Conservation (phyloP, 2,888 invertebrate species). For the Galerucella pusilla region DNA sequence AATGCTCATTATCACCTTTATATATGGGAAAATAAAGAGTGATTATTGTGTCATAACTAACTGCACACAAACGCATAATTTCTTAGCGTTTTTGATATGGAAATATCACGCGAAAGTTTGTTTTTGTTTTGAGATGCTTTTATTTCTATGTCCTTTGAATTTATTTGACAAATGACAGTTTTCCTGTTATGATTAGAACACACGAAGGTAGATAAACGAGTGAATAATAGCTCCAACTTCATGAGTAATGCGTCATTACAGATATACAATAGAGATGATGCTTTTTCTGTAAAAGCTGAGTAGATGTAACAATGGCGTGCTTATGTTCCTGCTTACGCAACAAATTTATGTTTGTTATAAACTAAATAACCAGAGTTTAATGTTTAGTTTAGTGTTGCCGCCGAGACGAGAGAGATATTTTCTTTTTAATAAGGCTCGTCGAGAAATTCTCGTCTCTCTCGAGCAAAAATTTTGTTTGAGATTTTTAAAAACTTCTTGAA, state of each 20-base stretch:
- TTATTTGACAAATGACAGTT: background rate
- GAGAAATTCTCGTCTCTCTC: too few species aligned
- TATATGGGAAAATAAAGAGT: background rate
- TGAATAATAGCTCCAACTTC: background rate
- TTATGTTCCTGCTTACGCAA: too few species aligned
- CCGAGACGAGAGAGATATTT: too few species aligned
- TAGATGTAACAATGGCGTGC: too few species aligned
- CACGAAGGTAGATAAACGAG: background rate
- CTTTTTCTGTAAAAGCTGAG: too few species aligned
- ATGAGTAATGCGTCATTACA: background rate
- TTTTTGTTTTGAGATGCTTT: background rate
- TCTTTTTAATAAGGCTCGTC: too few species aligned
- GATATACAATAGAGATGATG: too few species aligned
- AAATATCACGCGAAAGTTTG: background rate
- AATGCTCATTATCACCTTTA: background rate
- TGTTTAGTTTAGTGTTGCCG: too few species aligned
- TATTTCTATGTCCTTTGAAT: background rate
- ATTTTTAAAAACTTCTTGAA: too few species aligned
- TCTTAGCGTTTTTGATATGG: background rate
- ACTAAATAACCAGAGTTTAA: too few species aligned
- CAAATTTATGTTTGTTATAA: too few species aligned
- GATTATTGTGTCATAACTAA: background rate
- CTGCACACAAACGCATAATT: background rate
- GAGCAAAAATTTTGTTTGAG: too few species aligned
- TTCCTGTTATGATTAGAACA: background rate